Conservation (phyloP, 1,140 invertebrate genomes). For the Nasonia giraulti region DNA sequence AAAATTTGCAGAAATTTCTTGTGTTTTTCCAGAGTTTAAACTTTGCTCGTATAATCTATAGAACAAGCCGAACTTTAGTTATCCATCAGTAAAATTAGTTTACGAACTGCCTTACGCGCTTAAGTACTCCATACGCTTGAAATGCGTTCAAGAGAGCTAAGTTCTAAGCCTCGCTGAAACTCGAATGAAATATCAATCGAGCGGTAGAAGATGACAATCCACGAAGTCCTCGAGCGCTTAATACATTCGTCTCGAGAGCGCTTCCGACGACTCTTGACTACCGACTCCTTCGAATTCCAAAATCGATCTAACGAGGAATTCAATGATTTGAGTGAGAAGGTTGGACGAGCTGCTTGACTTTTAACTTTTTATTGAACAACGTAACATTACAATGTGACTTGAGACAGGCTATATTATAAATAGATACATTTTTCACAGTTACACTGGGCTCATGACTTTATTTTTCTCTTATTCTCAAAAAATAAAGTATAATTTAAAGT, state of each 20-base stretch:
- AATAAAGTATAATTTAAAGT: conserved; percentile 38
- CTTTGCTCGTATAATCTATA: too few relatives aligned
- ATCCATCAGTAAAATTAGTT: too few relatives aligned
- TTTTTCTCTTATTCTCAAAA: conserved; percentile 14
- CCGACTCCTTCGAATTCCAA: too few relatives aligned
- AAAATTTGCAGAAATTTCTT: too few relatives aligned
- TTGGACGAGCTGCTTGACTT: background rate
- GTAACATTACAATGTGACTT: conserved; percentile 42
- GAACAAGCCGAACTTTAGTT: too few relatives aligned
- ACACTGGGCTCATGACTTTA: conserved; percentile 17
- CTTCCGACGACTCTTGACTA: background rate
- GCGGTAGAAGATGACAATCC: background rate
- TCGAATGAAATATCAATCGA: conserved; percentile 21
- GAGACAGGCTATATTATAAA: conserved; percentile 27
- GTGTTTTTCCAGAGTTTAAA: too few relatives aligned
- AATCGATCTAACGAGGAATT: too few relatives aligned
- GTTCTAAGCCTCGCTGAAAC: conserved; percentile 1
- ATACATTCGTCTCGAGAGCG: background rate
- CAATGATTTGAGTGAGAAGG: background rate
- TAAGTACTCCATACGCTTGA: background rate
- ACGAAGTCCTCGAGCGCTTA: background rate
- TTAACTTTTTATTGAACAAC: conserved; percentile 49
- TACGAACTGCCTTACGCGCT: background rate
- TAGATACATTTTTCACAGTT: conserved; percentile 44
- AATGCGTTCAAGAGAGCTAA: background rate